A percentile compares a stretch with the other conserved stretches of the same genome.
These are phyloP conservation scores for Ericerus pela DNA, from an alignment of 1,140 invertebrate genomes.

Conservation along the genomic window DNA sequence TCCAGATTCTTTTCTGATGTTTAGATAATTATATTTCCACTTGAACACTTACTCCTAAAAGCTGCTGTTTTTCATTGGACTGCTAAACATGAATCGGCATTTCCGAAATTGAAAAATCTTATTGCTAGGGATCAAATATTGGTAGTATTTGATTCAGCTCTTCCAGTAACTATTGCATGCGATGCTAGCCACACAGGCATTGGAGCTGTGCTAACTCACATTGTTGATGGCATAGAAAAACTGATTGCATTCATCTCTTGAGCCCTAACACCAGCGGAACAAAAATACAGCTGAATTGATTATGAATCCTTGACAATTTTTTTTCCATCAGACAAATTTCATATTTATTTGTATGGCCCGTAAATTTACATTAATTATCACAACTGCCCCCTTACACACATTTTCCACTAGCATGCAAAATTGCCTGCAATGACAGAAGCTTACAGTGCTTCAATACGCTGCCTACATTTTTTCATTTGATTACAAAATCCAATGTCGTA, in stretches of 20 bases:
- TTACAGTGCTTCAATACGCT: slow-evolving; percentile 29
- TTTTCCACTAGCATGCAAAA: slow-evolving; percentile 22
- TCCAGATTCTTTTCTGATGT: slow-evolving; percentile 23
- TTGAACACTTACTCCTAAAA: slow-evolving; percentile 17
- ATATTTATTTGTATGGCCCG: slow-evolving; percentile 33
- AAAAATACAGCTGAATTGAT: slow-evolving; percentile 34
- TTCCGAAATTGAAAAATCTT: slow-evolving; percentile 32
- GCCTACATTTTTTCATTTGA: slow-evolving; percentile 29
- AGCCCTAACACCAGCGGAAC: slow-evolving; percentile 29
- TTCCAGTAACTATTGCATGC: slow-evolving; percentile 31
- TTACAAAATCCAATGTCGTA: slow-evolving; percentile 26
- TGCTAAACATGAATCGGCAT: slow-evolving; percentile 23
- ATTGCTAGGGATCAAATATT: too few species aligned
- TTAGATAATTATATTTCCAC: slow-evolving; percentile 13
- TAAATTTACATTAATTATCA: slow-evolving; percentile 32
- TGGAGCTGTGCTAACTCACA: slow-evolving; percentile 34
- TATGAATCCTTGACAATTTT: slow-evolving; percentile 35
- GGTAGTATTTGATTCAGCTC: slow-evolving; percentile 28
- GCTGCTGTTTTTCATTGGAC: slow-evolving; percentile 19
- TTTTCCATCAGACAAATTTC: slow-evolving; percentile 33
- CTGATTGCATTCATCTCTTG: slow-evolving; percentile 33
- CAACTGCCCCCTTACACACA: slow-evolving; percentile 25
- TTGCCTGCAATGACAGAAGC: slow-evolving; percentile 24
- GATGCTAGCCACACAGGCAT: slow-evolving; percentile 36
- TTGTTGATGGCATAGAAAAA: slow-evolving; percentile 21